Evolutionary conservation across 2,888 invertebrate species (phyloP), one percentile per base, ranked within the genome.

Genomic region (Euspilapteryx auroguttella): DNA sequence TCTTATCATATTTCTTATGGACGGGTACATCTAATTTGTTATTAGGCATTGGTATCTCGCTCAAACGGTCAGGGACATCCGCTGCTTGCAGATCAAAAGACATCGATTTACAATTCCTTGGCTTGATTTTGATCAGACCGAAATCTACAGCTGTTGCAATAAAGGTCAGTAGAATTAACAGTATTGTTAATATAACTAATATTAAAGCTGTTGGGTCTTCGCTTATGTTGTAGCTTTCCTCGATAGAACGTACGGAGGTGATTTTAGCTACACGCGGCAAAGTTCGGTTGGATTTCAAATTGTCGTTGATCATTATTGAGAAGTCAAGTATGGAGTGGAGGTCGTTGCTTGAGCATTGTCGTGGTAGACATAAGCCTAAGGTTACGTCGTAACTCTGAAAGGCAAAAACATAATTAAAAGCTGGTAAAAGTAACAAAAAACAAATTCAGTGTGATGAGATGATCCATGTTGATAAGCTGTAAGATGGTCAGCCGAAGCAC

Each of bases 341-440:
- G 38, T 80, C 79, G 1, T 58, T 45, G 0, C 50, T 35, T 0
- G 44, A 39, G 39, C 80, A 80, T 15, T 66, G 57, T 1, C 54
- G 46, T 2, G 80, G 80, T 12, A 79, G 39, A 31, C 80, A 80
- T 3, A 79, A 41, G 1, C 77, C 78, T 21, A 77, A 34, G 1
- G 48, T 46, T 24, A 78, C 42, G 13, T 55, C 50, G 34, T 62
- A 58, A 0, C 52, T 49, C 77, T 78, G 56, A 27, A 61, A 63
- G 28, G 24, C 24, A 13, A 14, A n/a, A n/a, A n/a, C n/a, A n/a
- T n/a, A n/a, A n/a, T n/a, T n/a, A n/a, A n/a, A n/a, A n/a, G n/a
- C n/a, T n/a, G n/a, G n/a, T n/a, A n/a, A n/a, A n/a, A n/a, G n/a
- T n/a, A n/a, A n/a, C n/a, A n/a, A n/a, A n/a, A n/a, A n/a, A n/a